These are phyloP conservation scores for Zoanthus sociatus DNA, from an alignment of 92 coral and sea anemone species.

Conservation along the genomic window DNA sequence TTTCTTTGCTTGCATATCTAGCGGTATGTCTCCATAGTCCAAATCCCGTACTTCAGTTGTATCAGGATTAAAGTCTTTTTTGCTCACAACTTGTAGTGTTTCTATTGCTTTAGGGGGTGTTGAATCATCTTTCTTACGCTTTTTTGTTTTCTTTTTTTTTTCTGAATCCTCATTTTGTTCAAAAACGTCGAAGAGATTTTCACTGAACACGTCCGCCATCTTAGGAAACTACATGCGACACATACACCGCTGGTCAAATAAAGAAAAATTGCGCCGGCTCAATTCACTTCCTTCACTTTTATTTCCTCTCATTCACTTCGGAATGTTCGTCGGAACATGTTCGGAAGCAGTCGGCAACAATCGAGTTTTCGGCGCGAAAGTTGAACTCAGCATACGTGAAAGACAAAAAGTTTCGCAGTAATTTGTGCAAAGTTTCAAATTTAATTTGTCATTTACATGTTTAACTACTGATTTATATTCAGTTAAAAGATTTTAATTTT, in stretches of 20 bases:
- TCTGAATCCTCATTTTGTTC: slow-evolving; percentile 68
- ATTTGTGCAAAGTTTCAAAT: neutral
- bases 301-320: neutral
- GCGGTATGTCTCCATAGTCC: slow-evolving; percentile 25
- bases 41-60: slow-evolving; percentile 47
- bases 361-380: slow-evolving; percentile 33
- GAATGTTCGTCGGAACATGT: neutral
- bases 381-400: neutral
- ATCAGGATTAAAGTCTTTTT: slow-evolving; percentile 75
- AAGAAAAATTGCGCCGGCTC: slow-evolving; percentile 9
- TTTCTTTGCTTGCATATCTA: slow-evolving; percentile 61
- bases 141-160: slow-evolving; percentile 51
- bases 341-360: neutral
- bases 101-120: slow-evolving; percentile 60
- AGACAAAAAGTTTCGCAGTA: neutral
- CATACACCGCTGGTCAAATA: slow-evolving; percentile 27
- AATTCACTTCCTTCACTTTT: too few species aligned
- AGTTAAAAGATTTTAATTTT: neutral
- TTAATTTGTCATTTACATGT: neutral
- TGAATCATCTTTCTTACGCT: slow-evolving; percentile 54
- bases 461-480: neutral
- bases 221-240: slow-evolving; percentile 44
- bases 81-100: slow-evolving; percentile 52
- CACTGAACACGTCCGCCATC: slow-evolving; percentile 93
- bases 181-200: slow-evolving; percentile 89